Evolutionary conservation across 2,797 vertebrate species (phyloP), one percentile per base, ranked within the genome.

Genomic region (Brachymystax lenok): DNA sequence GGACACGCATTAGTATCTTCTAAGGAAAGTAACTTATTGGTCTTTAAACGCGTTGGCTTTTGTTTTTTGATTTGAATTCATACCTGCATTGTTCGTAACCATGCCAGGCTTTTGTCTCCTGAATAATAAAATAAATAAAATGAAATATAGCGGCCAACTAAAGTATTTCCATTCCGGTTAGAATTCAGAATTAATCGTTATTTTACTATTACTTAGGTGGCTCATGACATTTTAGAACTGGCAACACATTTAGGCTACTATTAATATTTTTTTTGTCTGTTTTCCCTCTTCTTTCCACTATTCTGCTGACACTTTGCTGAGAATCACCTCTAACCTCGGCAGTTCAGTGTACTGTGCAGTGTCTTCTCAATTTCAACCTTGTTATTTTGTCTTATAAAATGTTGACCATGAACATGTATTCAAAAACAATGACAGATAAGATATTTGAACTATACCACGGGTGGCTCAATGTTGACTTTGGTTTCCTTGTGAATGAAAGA

Each of bases 401-500:
- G 33, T 76, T 59, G 59, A 76, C 35, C 67, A 71, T 71, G 68
- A 35, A 76, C 68, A 35, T 68, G 10, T 46, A 46, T 46, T 46
- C 40, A 13, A 46, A 46, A 46, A 46, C 10, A 46, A 64, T 54
- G 59, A 56, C 69, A 27, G 21, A 71, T 46, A 46, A 46, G 33
- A 70, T 50, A 30, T 17, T 33, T 68, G 1, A 68, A 68, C 5
- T 68, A 68, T 6, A 68, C 14, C 28, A 33, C 66, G 28, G 21
- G 24, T 12, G 56, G 14, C 16, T 76, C 40, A 71, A 61, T 63
- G 46, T 16, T 70, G 46, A 64, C 35, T 64, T 30, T 61, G 13
- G 30, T 76, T 61, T 85, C 74, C 59, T 66, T 28, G 19, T 16
- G 61, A 70, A 0, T 66, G 8, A 76, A 77, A 24, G 3, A 79